A percentile compares a stretch with the other conserved stretches of the same genome.
These are phyloP conservation scores for Pollicipes pollicipes DNA, from an alignment of 1,140 invertebrate species.

Conservation along the genomic window DNA sequence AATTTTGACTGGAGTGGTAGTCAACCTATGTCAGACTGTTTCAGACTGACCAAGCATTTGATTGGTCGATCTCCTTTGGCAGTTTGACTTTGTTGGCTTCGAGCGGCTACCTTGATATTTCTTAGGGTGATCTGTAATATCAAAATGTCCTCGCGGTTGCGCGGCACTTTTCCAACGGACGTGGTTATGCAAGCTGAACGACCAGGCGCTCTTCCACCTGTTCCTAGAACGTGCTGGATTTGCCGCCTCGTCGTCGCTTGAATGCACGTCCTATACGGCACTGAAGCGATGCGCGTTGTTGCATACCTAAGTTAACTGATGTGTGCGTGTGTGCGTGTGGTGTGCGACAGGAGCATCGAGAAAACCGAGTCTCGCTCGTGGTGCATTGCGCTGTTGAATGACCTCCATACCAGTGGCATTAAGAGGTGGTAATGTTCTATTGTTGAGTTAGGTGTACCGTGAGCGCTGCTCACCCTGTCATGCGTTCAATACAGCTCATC, in stretches of 20 bases:
- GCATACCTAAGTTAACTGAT: too few species aligned
- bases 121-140: too few species aligned
- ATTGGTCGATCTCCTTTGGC: not conserved
- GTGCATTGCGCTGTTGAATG: not conserved
- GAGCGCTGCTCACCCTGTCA: not conserved
- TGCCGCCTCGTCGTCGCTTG: not conserved
- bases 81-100: not conserved
- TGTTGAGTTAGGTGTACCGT: not conserved
- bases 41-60: not conserved
- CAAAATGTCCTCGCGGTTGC: too few species aligned
- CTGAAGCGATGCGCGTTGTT: too few species aligned
- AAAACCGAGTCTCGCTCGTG: not conserved
- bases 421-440: not conserved
- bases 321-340: not conserved
- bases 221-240: not conserved
- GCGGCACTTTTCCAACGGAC: not conserved
- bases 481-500: not conserved
- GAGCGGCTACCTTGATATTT: too few species aligned
- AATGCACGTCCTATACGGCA: not conserved
- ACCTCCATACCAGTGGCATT: not conserved
- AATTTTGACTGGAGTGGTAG: too few species aligned
- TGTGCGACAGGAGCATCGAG: not conserved
- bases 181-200: not conserved
- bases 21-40: not conserved
- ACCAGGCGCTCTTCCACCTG: not conserved